Base-by-base conservation (phyloP, 2,113 vertebrate genomes). In the Entomyzon cyanotis region DNA sequence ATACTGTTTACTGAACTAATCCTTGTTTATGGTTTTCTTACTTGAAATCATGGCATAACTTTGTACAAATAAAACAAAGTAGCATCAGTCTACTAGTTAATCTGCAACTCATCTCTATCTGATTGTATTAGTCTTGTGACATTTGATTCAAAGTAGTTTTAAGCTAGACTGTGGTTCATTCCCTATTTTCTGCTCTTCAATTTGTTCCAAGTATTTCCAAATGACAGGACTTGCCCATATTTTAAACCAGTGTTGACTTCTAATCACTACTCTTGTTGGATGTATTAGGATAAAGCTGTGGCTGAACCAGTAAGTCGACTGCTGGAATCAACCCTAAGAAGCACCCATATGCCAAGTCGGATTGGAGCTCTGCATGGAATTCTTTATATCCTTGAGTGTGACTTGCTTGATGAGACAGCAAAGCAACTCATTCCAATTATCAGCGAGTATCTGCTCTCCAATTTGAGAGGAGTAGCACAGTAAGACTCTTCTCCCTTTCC, bases 351-450 rank as follows among this genome's bases (percentile, higher is more conserved):
- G 96, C 99, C 99, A 44, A 99, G 99, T 95, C 98, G 98, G 25
- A 98, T 99, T 62, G 99, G 99, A 37, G 99, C 99, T 9, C 98
- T 99, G 63, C 99, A 99, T 12, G 99, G 99, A 30, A 96, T 98
- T 58, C 98, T 99, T 7, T 99, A 99, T 5, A 98, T 99, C 93
- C 97, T 99, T 69, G 99, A 99, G 94, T 99, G 99, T 47, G 99
- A 99, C 96, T 97, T 99, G 35, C 98, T 99, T 24, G 99, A 99
- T 3, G 99, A 99, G 89, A 99, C 99, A 0, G 99, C 99, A 2
- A 99, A 98, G 87, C 99, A 99, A 58, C 99, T 99, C 31, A 98
- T 99, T 83, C 99, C 99, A 2, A 95, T 97, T 10, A 97, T 99
- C 96, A 99, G 98, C 2, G 99, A 99, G 68, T 99, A 99, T 84